Percentiles rank a stretch among this genome's conserved stretches.
phyloP scores from a whole-genome alignment of 2,888 invertebrate genomes.

The Dolomedes plantarius region DNA sequence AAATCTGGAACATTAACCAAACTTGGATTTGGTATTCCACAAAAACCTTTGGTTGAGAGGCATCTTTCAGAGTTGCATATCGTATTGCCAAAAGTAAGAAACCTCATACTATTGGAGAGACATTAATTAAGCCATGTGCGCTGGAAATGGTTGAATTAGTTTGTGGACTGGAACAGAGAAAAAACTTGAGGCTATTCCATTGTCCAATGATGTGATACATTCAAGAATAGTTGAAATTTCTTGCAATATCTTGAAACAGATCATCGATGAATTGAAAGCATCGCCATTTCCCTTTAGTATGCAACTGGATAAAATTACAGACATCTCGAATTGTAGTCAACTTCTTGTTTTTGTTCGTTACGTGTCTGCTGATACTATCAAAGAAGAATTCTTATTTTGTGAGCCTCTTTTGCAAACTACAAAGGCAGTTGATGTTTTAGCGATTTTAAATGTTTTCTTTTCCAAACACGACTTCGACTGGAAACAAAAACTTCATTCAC shows the following conservation, averaged over 20 bases:
- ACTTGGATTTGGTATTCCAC: slow-evolving; percentile 38
- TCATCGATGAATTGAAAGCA: slow-evolving; percentile 28
- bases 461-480: slow-evolving; percentile 34
- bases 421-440: slow-evolving; percentile 52
- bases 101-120: slow-evolving; percentile 61
- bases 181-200: slow-evolving; percentile 41
- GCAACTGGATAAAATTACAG: slow-evolving; percentile 78
- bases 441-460: slow-evolving; percentile 49
- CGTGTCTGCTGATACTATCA: slow-evolving; percentile 55
- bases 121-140: no score
- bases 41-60: slow-evolving; percentile 34
- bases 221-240: slow-evolving; percentile 43
- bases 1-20: no score
- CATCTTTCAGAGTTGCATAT: no score
- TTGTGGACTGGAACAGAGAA: no score
- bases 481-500: slow-evolving; percentile 33
- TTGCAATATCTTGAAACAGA: slow-evolving; percentile 48
- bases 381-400: slow-evolving; percentile 65
- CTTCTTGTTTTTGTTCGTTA: slow-evolving; percentile 61
- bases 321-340: slow-evolving; percentile 47
- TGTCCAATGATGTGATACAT: slow-evolving; percentile 39
- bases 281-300: slow-evolving; percentile 37
- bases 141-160: no score
- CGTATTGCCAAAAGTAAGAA: no score
- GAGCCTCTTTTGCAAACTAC: slow-evolving; percentile 50